These are phyloP conservation scores for Lottia scabra DNA, from an alignment of 2,888 invertebrate genomes.

Conservation along the genomic window DNA sequence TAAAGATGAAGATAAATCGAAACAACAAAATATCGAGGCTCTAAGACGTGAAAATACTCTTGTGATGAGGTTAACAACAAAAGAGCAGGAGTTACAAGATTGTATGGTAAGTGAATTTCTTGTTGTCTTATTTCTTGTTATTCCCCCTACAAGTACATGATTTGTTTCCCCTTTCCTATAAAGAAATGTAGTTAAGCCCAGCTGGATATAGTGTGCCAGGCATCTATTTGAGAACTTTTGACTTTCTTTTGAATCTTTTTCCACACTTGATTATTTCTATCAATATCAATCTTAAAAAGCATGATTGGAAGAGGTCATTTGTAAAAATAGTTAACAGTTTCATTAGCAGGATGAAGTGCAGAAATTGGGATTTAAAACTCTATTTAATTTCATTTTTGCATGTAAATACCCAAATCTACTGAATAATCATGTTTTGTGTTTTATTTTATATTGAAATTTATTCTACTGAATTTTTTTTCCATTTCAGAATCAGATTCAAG, in stretches of 20 bases:
- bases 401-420: background rate
- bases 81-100: slow-evolving; percentile 97
- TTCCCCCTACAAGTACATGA: background rate
- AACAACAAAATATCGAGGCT: slow-evolving; percentile 85
- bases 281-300: too few relatives aligned
- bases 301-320: too few relatives aligned
- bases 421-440: background rate
- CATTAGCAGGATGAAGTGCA: too few relatives aligned
- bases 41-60: slow-evolving; percentile 92
- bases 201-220: too few relatives aligned
- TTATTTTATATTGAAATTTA: background rate
- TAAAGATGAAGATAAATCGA: slow-evolving; percentile 81
- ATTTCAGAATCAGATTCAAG: slow-evolving; percentile 88
- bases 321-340: too few relatives aligned
- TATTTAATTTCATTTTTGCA: too few relatives aligned
- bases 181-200: background rate
- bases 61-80: slow-evolving; percentile 90
- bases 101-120: slow-evolving; percentile 81
- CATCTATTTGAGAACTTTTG: too few relatives aligned
- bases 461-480: slow-evolving; percentile 7
- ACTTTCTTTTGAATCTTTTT: too few relatives aligned
- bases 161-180: background rate
- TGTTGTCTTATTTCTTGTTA: background rate
- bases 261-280: too few relatives aligned
- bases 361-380: too few relatives aligned